Conservation (phyloP, 2,113 vertebrate genomes). For the Thunnus thynnus region DNA sequence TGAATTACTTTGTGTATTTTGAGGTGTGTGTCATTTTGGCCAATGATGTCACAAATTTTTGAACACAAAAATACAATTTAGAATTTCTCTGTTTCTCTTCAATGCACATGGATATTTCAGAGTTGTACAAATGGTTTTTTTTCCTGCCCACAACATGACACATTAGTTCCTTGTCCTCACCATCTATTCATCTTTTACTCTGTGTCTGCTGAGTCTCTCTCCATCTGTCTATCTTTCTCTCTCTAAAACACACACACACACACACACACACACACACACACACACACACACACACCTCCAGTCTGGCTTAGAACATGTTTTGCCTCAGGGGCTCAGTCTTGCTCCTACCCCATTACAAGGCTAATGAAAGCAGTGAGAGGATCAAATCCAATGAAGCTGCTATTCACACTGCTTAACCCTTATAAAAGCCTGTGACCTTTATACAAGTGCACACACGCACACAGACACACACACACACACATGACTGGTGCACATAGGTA, state of each 20-base stretch:
- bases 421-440: constrained; percentile 31
- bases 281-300: constrained; percentile 4
- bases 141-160: constrained; percentile 21
- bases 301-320: constrained; percentile 56
- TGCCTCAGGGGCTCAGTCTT: constrained; percentile 50
- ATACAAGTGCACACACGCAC: neutral
- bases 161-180: constrained; percentile 6
- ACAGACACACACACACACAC: neutral
- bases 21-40: neutral
- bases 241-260: neutral
- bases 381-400: constrained; percentile 66
- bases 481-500: neutral
- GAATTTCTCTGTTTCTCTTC: neutral
- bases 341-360: constrained; percentile 56
- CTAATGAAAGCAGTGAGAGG: constrained; percentile 69
- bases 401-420: constrained; percentile 60
- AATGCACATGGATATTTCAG: constrained; percentile 1
- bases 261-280: constrained; percentile 19
- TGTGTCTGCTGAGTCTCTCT: neutral
- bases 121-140: constrained; percentile 6
- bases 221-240: constrained; percentile 7
- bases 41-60: neutral
- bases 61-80: neutral
- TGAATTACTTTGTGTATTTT: neutral
- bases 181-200: constrained; percentile 3